Conservation (phyloP, 2,888 invertebrate species). For the Campoletis raptor region DNA sequence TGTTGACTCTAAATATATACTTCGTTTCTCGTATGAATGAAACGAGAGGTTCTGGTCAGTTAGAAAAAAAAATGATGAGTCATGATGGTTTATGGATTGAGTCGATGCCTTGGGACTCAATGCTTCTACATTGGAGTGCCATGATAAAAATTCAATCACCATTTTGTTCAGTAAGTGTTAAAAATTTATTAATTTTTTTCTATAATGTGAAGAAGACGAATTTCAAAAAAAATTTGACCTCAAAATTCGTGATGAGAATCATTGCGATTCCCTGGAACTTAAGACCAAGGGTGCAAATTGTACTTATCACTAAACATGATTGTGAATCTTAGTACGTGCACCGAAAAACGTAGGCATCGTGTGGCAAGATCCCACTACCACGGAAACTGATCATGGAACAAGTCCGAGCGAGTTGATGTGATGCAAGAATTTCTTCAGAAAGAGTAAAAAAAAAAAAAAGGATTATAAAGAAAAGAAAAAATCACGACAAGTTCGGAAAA, state of each 20-base stretch:
- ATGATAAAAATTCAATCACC: background rate
- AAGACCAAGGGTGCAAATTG: background rate
- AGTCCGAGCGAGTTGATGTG: background rate
- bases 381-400: background rate
- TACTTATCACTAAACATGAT: background rate
- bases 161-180: no score
- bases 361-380: background rate
- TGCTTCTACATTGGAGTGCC: background rate
- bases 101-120: background rate
- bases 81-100: background rate
- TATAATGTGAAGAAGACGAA: background rate
- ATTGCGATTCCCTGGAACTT: background rate
- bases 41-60: constrained; percentile 2
- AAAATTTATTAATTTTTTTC: background rate
- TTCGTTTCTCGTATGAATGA: background rate
- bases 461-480: background rate
- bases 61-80: background rate
- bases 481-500: background rate
- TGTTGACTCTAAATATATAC: background rate
- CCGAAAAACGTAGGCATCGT: background rate
- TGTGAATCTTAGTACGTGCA: background rate
- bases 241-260: background rate
- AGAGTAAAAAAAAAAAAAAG: background rate
- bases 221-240: background rate
- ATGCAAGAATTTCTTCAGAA: background rate